phyloP scores from a whole-genome alignment of 2,797 vertebrate species.

The Eurystomus glaucurus region DNA sequence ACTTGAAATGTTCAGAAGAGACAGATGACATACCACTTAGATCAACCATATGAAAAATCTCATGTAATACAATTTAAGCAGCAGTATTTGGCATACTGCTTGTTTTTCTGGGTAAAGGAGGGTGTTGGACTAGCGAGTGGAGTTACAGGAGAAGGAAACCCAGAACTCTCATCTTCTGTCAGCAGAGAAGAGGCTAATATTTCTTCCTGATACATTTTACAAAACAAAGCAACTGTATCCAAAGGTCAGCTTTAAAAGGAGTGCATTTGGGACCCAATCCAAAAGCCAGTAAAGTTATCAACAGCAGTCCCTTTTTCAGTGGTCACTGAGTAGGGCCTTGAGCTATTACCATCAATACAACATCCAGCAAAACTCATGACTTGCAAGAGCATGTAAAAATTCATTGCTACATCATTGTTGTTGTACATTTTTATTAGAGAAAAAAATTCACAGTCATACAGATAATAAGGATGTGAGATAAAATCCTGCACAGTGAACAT shows the following conservation, averaged over 20 bases:
- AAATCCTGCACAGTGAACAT: background rate
- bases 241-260: background rate
- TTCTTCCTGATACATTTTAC: background rate
- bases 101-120: background rate
- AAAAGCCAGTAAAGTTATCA: background rate
- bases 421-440: background rate
- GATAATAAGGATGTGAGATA: background rate
- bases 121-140: background rate
- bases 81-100: background rate
- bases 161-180: background rate
- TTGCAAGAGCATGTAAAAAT: background rate
- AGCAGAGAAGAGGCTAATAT: background rate
- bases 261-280: background rate
- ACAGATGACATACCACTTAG: background rate
- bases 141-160: background rate
- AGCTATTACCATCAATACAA: background rate
- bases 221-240: background rate
- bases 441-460: background rate
- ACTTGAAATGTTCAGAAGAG: background rate
- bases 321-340: background rate
- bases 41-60: background rate
- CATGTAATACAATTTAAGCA: background rate
- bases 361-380: background rate
- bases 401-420: background rate
- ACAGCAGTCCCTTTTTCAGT: background rate